Base-by-base conservation (phyloP, 1,140 invertebrate species). In the Polyergus mexicanus region DNA sequence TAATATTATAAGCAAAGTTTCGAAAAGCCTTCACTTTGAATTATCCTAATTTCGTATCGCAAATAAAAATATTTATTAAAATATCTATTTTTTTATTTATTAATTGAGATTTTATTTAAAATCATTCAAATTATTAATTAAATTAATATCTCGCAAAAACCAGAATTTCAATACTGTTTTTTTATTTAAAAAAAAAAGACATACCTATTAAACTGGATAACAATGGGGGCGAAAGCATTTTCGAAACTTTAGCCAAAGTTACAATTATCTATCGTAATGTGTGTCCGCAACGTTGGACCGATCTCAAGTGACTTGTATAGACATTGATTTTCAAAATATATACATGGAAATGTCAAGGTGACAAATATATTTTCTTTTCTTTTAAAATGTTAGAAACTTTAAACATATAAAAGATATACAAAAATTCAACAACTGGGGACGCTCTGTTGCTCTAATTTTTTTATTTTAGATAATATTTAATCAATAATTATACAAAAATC, bases 181-280 rank as follows among this genome's bases (percentile, higher is more conserved):
- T 25, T 41, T 35, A 72, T 72, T 56, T 56, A 35, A 41, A 7
- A 35, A 3, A 51, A 6, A 35, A 28, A 35, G 1, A 47, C 6
- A 6, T 66, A 3, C 13, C 35, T 10, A 41, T 3, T 35, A 41
- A 80, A 68, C 25, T 54, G 3, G 5, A 25, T 16, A 35, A 13
- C 25, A 16, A 7, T 75, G 10, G 3, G 13, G 5, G 32, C 22
- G 2, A 25, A 41, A 68, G 54, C 5, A n/a, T 78, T 68, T 68
- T 78, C 76, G 44, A 32, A 80, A 69, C 63, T 69, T 80, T 80
- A 51, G 44, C 32, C 28, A 75, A 71, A 62, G 75, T 84, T 84
- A 76, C 58, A 83, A 38, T 62, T 63, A 54, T 35, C 41, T 86
- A 84, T 74, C 19, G 38, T 85, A 78, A 77, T 51, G 16, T 16